Base-by-base conservation (phyloP, 1,140 invertebrate species). In the Macrostomum lignano region DNA sequence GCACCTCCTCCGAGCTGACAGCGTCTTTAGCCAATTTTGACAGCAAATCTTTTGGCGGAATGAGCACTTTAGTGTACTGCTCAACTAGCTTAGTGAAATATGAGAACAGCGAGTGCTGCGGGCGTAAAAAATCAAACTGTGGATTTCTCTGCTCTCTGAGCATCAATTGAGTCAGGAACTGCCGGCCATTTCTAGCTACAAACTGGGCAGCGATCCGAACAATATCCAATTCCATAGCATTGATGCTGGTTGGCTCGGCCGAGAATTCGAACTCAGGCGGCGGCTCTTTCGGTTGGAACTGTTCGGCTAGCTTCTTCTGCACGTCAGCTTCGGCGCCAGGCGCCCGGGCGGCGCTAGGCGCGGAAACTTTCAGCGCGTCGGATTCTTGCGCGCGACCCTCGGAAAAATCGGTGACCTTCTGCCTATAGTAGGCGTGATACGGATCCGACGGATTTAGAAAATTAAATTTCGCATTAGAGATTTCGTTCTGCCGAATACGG, bases 141-240 rank as follows among this genome's bases (percentile, higher is more conserved):
- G 81, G 93, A 55, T 98, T 98, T 6, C 82, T 63, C 46, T 93
- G 81, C 51, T 98, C 88, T 17, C 82, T 66, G 45, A 88, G 93
- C 86, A 98, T 96, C 6, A 98, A 54, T 46, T 86, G 88, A 3
- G 84, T 94, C 3, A 96, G 61, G 54, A 98, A 98, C 49, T 93
- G 81, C 4, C 88, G 65, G 3, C 91, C 91, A 60, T 98, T 96
- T 47, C 86, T 63, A 1, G 91, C 88, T 1, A 96, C 88, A 66
- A 96, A 98, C 53, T 94, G 81, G 0, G 91, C 91, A 2, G 91
- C 96, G 6, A 98, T 52, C 49, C 88, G 91, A 0, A 98, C 84
- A 40, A 94, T 78, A 55, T 96, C 88, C 67, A 98, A 63, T 61
- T 98, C 88, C 39, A 88, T 64, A 14, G 84, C 82, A n/a, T 86